Conservation (phyloP, 2,888 invertebrate genomes). For the Cyclophora albipunctata region DNA sequence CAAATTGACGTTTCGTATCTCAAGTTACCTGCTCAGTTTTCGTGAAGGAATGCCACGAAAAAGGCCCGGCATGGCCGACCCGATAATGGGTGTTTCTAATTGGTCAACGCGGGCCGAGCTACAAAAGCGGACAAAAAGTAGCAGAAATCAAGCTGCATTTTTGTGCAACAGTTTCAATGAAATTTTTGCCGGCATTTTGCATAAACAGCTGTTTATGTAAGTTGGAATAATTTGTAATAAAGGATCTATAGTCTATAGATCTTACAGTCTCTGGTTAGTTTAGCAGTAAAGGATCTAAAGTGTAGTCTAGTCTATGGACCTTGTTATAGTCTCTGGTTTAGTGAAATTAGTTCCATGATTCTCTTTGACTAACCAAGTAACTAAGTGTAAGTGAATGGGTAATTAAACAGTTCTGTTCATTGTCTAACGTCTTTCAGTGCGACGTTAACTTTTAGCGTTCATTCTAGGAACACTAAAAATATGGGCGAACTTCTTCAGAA, state of each 20-base stretch:
- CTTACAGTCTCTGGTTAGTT: too few species aligned
- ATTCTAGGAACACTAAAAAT: constrained; percentile 71
- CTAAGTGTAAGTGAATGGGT: too few species aligned
- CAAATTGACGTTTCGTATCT: constrained; percentile 49
- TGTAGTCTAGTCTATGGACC: too few species aligned
- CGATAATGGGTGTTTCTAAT: constrained; percentile 68
- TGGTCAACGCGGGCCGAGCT: constrained; percentile 54
- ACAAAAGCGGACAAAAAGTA: constrained; percentile 26
- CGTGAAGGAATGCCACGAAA: constrained; percentile 65
- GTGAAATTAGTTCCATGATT: too few species aligned
- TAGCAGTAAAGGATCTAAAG: too few species aligned
- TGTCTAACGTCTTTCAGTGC: constrained; percentile 49
- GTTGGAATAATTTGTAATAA: neutral
- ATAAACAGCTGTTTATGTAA: neutral
- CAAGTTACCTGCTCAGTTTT: constrained; percentile 53
- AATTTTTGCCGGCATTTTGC: too few species aligned
- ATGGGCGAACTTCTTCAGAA: constrained; percentile 27
- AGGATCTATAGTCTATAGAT: too few species aligned
- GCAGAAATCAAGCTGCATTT: constrained; percentile 14
- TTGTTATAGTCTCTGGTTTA: too few species aligned
- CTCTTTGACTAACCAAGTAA: too few species aligned
- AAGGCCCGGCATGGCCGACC: constrained; percentile 40
- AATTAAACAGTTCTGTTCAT: constrained; percentile 41
- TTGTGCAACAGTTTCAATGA: constrained; percentile 2
- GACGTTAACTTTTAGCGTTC: constrained; percentile 50